These are phyloP conservation scores for Laticauda colubrina DNA, from an alignment of 2,113 vertebrate species.

Conservation along the genomic window DNA sequence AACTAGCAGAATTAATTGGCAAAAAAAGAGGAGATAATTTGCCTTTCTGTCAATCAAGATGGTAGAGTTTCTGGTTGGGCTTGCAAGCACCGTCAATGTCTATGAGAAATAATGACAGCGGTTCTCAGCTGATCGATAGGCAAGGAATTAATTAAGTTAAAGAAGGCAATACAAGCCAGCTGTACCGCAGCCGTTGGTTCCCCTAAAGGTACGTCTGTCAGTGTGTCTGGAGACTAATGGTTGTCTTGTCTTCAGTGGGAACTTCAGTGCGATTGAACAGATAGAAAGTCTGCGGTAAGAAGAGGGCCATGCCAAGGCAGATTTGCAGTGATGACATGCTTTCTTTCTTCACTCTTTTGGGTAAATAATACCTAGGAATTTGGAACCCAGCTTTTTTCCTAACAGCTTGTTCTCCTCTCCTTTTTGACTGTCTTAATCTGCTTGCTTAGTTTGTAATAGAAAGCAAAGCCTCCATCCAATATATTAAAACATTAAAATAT, in stretches of 20 bases:
- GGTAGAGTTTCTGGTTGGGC: not conserved
- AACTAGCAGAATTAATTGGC: not conserved
- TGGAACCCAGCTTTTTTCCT: not conserved
- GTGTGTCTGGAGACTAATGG: slow-evolving; percentile 1
- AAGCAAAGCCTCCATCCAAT: not conserved
- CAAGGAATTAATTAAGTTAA: slow-evolving; percentile 26
- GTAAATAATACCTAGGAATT: not conserved
- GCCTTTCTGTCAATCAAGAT: slow-evolving; percentile 8
- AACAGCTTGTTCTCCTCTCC: not conserved
- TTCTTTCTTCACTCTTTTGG: not conserved
- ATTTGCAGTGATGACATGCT: slow-evolving; percentile 12
- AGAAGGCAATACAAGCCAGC: not conserved
- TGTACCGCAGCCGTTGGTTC: not conserved
- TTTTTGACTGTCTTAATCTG: not conserved
- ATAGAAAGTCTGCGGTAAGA: not conserved
- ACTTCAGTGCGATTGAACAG: not conserved
- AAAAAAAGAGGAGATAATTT: not conserved
- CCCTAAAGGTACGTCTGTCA: slow-evolving; percentile 36
- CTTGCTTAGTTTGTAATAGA: not conserved
- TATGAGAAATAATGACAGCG: not conserved
- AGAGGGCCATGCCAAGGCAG: slow-evolving; percentile 1
- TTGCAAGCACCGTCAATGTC: not conserved
- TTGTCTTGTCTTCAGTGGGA: slow-evolving; percentile 14
- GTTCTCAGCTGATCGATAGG: slow-evolving; percentile 6
- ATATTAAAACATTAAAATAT: not conserved